phyloP scores from a whole-genome alignment of 37 sponge, comb jelly and placozoan genomes.

The Beroe ovata region DNA sequence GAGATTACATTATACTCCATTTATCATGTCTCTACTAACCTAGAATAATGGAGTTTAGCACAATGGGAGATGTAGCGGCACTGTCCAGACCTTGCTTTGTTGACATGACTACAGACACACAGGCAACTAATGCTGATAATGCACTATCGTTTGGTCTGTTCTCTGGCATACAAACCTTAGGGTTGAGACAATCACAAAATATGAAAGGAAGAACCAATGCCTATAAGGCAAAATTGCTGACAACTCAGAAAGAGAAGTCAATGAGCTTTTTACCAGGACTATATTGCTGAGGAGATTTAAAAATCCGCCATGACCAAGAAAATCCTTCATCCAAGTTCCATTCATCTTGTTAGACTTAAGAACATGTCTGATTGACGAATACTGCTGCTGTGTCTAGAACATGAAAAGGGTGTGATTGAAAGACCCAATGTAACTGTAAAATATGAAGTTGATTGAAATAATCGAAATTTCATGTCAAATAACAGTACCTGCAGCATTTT shows the following conservation, averaged over 20 bases:
- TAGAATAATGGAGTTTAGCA: conserved; percentile 31
- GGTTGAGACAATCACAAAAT: too few species aligned
- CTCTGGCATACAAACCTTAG: conserved; percentile 51
- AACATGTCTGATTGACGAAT: conserved; percentile 21
- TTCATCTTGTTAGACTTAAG: conserved; percentile 23
- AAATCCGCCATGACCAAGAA: conserved; percentile 19
- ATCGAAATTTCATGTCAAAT: too few species aligned
- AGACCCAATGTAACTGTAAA: too few species aligned
- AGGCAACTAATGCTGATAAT: conserved; percentile 2
- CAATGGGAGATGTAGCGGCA: conserved; percentile 19
- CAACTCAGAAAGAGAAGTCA: too few species aligned
- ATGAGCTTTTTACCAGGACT: background rate
- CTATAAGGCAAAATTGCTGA: too few species aligned
- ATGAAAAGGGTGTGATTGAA: too few species aligned
- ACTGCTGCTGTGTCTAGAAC: conserved; percentile 56
- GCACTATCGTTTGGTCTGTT: conserved; percentile 12
- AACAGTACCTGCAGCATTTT: conserved; percentile 28
- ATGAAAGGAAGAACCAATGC: too few species aligned
- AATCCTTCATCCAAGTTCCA: conserved; percentile 51
- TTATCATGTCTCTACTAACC: too few species aligned
- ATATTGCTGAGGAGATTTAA: conserved; percentile 26
- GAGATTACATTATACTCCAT: too few species aligned
- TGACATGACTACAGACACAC: conserved; percentile 44
- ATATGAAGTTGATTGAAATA: too few species aligned
- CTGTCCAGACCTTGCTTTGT: conserved; percentile 59